phyloP scores from a whole-genome alignment of 2,113 vertebrate genomes.

The Megaleporinus macrocephalus region DNA sequence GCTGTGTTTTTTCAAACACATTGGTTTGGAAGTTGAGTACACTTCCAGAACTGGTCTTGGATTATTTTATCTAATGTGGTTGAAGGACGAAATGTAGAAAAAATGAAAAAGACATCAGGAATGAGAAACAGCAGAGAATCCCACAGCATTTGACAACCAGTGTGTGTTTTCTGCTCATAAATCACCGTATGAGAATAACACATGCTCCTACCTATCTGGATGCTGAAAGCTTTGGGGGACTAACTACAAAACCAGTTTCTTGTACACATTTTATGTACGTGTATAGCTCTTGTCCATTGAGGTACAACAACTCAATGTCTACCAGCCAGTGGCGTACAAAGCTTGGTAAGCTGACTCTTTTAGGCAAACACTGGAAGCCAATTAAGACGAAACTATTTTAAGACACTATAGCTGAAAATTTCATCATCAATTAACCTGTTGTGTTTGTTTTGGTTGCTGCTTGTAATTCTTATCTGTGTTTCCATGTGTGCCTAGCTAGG shows the following conservation, averaged over 20 bases:
- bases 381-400: too few relatives aligned
- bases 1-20: too few relatives aligned
- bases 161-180: slow-evolving; percentile 17
- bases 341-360: too few relatives aligned
- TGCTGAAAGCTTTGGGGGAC: background rate
- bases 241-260: background rate
- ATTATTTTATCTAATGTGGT: background rate
- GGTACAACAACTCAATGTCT: background rate
- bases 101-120: background rate
- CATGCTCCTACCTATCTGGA: slow-evolving; percentile 9
- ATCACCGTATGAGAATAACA: slow-evolving; percentile 48
- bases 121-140: background rate
- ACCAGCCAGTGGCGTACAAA: background rate
- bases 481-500: too few relatives aligned
- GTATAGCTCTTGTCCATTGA: background rate
- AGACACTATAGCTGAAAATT: too few relatives aligned
- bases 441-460: too few relatives aligned
- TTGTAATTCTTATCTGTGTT: too few relatives aligned
- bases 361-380: too few relatives aligned
- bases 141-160: background rate
- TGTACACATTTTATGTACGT: background rate
- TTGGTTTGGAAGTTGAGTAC: too few relatives aligned
- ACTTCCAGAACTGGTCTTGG: too few relatives aligned
- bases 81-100: background rate
- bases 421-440: too few relatives aligned